These are phyloP conservation scores for Hippoglossus stenolepis DNA, from an alignment of 2,113 vertebrate species.

Conservation along the genomic window DNA sequence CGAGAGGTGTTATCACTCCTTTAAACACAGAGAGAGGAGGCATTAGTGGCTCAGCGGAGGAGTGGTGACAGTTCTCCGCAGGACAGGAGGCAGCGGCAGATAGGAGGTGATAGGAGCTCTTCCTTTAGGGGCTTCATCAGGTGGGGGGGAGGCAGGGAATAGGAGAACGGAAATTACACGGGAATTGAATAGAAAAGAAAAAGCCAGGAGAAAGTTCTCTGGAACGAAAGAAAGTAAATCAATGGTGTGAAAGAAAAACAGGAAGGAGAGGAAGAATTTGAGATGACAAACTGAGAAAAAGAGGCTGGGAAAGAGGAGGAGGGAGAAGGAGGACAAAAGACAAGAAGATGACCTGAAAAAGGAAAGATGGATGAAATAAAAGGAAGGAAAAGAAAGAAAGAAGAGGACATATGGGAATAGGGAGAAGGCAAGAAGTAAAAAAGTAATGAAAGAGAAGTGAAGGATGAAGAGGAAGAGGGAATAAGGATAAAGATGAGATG, in stretches of 20 bases:
- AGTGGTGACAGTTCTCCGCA: slow-evolving; percentile 72
- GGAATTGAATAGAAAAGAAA: slow-evolving; percentile 20
- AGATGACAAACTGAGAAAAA: background rate
- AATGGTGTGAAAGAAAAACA: background rate
- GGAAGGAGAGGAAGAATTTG: no score
- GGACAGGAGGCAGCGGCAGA: slow-evolving; percentile 64
- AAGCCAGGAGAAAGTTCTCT: slow-evolving; percentile 2
- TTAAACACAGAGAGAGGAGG: slow-evolving; percentile 65
- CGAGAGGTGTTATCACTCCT: slow-evolving; percentile 70
- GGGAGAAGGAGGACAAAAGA: background rate
- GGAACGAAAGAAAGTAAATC: background rate
- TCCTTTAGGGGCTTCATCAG: slow-evolving; percentile 53
- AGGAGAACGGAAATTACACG: slow-evolving; percentile 20
- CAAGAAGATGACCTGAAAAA: background rate
- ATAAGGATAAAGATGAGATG: background rate
- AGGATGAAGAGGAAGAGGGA: no score
- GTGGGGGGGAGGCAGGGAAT: slow-evolving; percentile 1
- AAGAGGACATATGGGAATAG: background rate
- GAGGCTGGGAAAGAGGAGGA: background rate
- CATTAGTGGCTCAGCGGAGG: slow-evolving; percentile 53
- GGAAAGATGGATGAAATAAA: background rate
- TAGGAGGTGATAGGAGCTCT: slow-evolving; percentile 52
- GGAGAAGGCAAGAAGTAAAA: background rate
- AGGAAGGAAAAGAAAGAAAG: background rate
- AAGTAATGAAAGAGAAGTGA: no score